phyloP scores from a whole-genome alignment of 2,797 vertebrate genomes.

The Potorous gilbertii region DNA sequence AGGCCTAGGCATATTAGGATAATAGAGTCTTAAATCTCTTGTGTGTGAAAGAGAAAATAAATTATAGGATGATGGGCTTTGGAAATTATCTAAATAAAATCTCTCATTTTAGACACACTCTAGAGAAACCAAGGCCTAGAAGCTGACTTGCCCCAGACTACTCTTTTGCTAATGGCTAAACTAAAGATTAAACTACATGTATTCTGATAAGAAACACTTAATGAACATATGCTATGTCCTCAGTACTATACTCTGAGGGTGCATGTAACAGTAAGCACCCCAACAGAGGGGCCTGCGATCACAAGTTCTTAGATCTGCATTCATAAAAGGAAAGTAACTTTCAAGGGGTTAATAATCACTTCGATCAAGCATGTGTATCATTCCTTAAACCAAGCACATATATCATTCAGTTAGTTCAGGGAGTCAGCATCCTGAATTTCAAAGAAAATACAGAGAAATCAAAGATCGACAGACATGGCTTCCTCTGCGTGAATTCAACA shows the following conservation, averaged over 20 bases:
- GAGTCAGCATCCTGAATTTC: too few species aligned
- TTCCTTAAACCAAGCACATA: too few species aligned
- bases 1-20: background rate
- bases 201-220: background rate
- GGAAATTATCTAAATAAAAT: background rate
- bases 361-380: too few species aligned
- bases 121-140: background rate
- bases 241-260: background rate
- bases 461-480: too few species aligned
- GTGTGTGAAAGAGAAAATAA: background rate
- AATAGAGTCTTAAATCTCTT: background rate
- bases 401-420: too few species aligned
- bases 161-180: background rate
- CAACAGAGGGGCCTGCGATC: too few species aligned
- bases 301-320: too few species aligned
- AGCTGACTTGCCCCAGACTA: background rate
- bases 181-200: background rate
- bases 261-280: background rate
- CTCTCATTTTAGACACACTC: background rate
- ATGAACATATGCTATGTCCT: background rate
- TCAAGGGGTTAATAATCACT: too few species aligned
- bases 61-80: background rate
- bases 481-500: too few species aligned
- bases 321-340: too few species aligned
- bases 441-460: too few species aligned